Evolutionary conservation across 2,797 vertebrate genomes (phyloP).

Genomic region (Hydrophis major): DNA sequence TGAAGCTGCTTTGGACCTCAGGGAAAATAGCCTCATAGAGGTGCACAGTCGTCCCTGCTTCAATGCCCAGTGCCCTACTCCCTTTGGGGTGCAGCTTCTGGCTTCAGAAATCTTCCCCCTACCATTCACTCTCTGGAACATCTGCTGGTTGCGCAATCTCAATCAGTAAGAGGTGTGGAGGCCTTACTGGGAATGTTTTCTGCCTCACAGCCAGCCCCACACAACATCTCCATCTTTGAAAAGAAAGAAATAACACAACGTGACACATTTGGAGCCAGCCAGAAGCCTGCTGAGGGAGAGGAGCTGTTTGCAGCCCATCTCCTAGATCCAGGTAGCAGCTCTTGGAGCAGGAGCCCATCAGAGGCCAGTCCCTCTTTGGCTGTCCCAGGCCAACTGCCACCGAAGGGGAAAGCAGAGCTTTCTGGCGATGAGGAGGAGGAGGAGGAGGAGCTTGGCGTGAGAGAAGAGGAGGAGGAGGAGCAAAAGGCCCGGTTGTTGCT

Average conservation of each 20-base stretch:
- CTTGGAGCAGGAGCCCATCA: slow-evolving; percentile 6
- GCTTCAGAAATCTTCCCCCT: background rate
- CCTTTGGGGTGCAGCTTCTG: background rate
- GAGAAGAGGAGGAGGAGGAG: slow-evolving; percentile 27
- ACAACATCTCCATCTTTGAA: background rate
- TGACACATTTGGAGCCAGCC: background rate
- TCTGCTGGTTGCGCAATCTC: background rate
- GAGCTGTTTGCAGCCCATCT: background rate
- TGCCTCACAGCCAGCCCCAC: no score
- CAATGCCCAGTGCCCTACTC: background rate
- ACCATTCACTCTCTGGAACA: background rate
- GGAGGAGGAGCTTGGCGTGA: background rate
- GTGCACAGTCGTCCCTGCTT: background rate
- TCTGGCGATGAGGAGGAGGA: background rate
- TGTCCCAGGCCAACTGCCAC: slow-evolving; percentile 3
- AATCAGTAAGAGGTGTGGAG: background rate
- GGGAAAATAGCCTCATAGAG: background rate
- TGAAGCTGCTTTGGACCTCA: background rate
- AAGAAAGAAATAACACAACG: background rate
- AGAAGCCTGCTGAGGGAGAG: background rate
- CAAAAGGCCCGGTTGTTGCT: background rate
- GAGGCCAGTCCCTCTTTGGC: background rate
- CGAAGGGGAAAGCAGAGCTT: background rate
- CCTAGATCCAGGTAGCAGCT: background rate
- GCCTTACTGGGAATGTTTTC: background rate